phyloP scores from a whole-genome alignment of 2,888 invertebrate species.

The Myathropa florea region DNA sequence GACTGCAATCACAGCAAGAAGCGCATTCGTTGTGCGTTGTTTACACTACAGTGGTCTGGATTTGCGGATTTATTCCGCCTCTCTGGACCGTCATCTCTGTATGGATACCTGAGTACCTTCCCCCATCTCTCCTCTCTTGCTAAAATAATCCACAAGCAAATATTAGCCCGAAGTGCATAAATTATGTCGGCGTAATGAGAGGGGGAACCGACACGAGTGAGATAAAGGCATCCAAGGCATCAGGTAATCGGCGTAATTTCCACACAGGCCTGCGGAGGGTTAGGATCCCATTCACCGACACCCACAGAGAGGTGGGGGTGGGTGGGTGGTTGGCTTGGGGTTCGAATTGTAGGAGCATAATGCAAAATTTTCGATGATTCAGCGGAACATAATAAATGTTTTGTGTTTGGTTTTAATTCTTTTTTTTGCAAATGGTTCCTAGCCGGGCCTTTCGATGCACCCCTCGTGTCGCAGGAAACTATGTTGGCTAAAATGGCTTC shows the following conservation, averaged over 20 bases:
- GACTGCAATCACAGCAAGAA: constrained; percentile 51
- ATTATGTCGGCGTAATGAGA: constrained; percentile 69
- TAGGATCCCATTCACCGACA: background rate
- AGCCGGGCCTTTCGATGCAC: background rate
- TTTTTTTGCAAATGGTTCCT: background rate
- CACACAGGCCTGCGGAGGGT: background rate
- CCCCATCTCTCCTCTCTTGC: background rate
- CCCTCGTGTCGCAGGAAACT: background rate
- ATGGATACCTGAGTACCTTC: constrained; percentile 1
- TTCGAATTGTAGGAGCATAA: constrained; percentile 37
- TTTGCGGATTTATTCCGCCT: constrained; percentile 66
- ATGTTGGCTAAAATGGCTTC: constrained; percentile 1
- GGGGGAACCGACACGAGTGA: constrained; percentile 59
- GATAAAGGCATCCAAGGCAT: constrained; percentile 60
- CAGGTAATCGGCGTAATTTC: constrained; percentile 67
- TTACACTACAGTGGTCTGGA: constrained; percentile 61
- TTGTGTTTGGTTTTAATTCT: background rate
- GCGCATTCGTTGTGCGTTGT: constrained; percentile 65
- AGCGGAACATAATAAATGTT: constrained; percentile 52
- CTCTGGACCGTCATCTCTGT: constrained; percentile 48
- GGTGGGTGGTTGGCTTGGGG: background rate
- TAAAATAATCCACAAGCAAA: constrained; percentile 65
- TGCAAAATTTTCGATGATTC: constrained; percentile 69
- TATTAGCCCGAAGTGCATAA: constrained; percentile 68
- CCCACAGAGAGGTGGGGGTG: background rate